Evolutionary conservation across 2,888 invertebrate genomes (phyloP), one percentile per base, ranked within the genome.

Genomic region (Ectobius pallidus): DNA sequence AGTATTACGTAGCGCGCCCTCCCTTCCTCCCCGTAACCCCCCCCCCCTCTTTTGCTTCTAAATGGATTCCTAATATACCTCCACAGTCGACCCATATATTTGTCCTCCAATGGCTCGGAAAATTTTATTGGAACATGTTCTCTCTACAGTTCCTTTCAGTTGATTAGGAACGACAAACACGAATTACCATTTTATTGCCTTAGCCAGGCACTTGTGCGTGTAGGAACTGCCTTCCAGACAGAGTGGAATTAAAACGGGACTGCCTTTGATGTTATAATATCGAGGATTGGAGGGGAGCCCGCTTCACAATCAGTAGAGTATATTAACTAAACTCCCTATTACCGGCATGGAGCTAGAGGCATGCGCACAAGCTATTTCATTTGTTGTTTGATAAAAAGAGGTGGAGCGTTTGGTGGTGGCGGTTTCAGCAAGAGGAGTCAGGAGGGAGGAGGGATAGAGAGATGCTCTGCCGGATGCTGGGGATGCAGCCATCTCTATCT

Each of bases 101-200:
- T 81, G 82, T 82, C 83, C 71, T 77, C 73, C 76, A 75, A 75
- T 75, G 76, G 75, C 75, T 72, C 74, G 76, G 76, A 77, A 77
- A 77, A 77, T 77, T 76, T 77, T 77, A 77, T 77, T 77, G 76
- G 76, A 75, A 71, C 76, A 75, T 77, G 76, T 77, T 77, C 76
- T 55, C 75, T 73, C 73, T 71, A 65, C 68, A 73, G 75, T 75
- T 72, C 68, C 73, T 75, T 72, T 77, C 81, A 80, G 81, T 82
- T 87, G 88, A 87, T 88, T 88, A 88, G 85, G 86, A 85, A 86
- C 85, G 84, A 87, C 88, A 88, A 89, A 89, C 88, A 88, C 85
- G 83, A 86, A 89, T 89, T 89, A 88, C 86, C 89, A 89, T 89
- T 89, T 89, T 89, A 89, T 89, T 89, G 88, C 84, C 84, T 79